Percentiles rank a stretch among this genome's conserved stretches.
Evolutionary conservation across 2,113 vertebrate species (phyloP).

Genomic region (Zootoca vivipara): DNA sequence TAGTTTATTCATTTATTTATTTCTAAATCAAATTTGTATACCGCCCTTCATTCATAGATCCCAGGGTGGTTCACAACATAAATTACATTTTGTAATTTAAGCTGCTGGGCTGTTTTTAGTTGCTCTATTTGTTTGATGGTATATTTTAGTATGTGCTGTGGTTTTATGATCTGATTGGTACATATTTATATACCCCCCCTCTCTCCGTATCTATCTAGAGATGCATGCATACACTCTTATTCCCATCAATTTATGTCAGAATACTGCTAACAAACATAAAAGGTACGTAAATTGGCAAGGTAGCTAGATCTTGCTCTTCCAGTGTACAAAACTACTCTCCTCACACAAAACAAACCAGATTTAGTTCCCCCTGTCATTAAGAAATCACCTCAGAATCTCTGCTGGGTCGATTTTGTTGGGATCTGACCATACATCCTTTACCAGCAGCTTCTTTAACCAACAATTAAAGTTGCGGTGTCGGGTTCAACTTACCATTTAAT

Average conservation of each 20-base stretch:
- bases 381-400: not conserved
- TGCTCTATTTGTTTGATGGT: too few species aligned
- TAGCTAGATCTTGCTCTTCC: not conserved
- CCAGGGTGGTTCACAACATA: too few species aligned
- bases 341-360: not conserved
- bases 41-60: too few species aligned
- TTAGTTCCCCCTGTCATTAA: not conserved
- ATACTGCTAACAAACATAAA: not conserved
- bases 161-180: too few species aligned
- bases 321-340: not conserved
- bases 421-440: not conserved
- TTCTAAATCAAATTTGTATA: too few species aligned
- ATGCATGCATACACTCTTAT: too few species aligned
- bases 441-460: slow-evolving; percentile 6
- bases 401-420: not conserved
- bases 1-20: too few species aligned
- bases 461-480: slow-evolving; percentile 15
- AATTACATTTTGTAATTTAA: too few species aligned
- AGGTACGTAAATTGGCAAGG: not conserved
- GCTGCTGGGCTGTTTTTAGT: too few species aligned
- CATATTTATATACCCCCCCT: too few species aligned
- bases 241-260: not conserved
- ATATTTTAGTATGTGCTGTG: too few species aligned
- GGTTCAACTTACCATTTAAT: slow-evolving; percentile 55
- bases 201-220: too few species aligned